Percentiles rank a stretch among this genome's conserved stretches.
These are phyloP conservation scores for Brachionus koreanus DNA, from an alignment of 1,140 invertebrate genomes.

Conservation along the genomic window DNA sequence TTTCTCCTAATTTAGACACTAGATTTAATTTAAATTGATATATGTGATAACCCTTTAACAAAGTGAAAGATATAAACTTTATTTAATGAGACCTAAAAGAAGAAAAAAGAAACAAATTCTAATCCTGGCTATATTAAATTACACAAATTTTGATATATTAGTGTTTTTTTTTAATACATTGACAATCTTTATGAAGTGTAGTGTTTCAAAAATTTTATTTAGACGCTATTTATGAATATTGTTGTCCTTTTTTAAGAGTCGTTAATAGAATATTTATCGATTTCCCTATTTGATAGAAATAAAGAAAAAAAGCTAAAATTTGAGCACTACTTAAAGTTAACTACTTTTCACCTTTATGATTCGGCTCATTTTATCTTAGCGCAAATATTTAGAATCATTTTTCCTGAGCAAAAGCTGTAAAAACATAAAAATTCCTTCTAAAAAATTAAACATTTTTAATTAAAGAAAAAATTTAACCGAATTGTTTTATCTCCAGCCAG, in stretches of 20 bases:
- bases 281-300: neutral
- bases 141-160: neutral
- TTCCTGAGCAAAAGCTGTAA: neutral
- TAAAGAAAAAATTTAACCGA: neutral
- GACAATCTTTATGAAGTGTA: neutral
- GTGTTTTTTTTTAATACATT: neutral
- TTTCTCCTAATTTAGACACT: too few relatives aligned
- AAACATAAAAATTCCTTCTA: constrained; percentile 25
- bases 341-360: neutral
- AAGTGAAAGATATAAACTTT: too few relatives aligned
- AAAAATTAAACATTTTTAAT: constrained; percentile 7
- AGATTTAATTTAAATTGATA: too few relatives aligned
- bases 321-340: neutral
- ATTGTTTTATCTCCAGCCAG: constrained; percentile 18
- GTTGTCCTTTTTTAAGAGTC: neutral
- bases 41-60: too few relatives aligned
- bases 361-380: neutral
- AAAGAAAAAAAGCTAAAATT: neutral
- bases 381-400: neutral
- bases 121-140: neutral
- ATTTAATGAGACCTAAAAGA: too few relatives aligned
- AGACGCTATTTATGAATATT: neutral
- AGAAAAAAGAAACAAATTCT: neutral
- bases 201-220: neutral
- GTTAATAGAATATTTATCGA: neutral